Conservation (phyloP, 2,113 vertebrate genomes). For the Brachirus orientalis region DNA sequence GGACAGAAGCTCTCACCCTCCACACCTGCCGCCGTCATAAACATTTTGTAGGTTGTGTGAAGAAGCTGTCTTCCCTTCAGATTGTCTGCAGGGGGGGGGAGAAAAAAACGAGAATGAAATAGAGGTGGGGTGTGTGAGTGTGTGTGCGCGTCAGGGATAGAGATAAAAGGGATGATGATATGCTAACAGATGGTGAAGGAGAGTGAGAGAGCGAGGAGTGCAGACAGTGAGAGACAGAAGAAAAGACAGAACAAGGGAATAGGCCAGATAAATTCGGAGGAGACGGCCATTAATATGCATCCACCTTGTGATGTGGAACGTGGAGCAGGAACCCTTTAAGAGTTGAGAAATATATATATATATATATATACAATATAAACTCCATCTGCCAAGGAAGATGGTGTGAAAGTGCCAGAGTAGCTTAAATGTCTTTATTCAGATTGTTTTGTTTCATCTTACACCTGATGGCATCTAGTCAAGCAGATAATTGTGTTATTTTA, state of each 20-base stretch:
- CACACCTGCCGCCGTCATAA: slow-evolving; percentile 91
- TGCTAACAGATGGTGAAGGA: slow-evolving; percentile 64
- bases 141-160: slow-evolving; percentile 21
- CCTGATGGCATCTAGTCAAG: background rate
- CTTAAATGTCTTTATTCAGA: background rate
- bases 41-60: slow-evolving; percentile 95
- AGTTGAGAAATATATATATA: background rate
- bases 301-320: slow-evolving; percentile 30
- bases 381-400: background rate
- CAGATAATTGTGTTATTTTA: background rate
- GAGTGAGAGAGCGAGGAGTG: slow-evolving; percentile 26
- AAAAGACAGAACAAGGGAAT: slow-evolving; percentile 38
- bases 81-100: slow-evolving; percentile 79
- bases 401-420: background rate
- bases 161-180: slow-evolving; percentile 66
- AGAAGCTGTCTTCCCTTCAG: slow-evolving; percentile 91
- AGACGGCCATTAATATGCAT: slow-evolving; percentile 55
- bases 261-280: slow-evolving; percentile 32
- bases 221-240: slow-evolving; percentile 24
- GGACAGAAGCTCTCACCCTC: slow-evolving; percentile 83
- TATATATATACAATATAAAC: no score
- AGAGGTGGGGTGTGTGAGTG: slow-evolving; percentile 31
- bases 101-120: slow-evolving; percentile 34
- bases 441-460: background rate
- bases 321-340: background rate